Evolutionary conservation across 2,888 invertebrate genomes (phyloP), one percentile per base, ranked within the genome.

Genomic region (Orchestes rusci): DNA sequence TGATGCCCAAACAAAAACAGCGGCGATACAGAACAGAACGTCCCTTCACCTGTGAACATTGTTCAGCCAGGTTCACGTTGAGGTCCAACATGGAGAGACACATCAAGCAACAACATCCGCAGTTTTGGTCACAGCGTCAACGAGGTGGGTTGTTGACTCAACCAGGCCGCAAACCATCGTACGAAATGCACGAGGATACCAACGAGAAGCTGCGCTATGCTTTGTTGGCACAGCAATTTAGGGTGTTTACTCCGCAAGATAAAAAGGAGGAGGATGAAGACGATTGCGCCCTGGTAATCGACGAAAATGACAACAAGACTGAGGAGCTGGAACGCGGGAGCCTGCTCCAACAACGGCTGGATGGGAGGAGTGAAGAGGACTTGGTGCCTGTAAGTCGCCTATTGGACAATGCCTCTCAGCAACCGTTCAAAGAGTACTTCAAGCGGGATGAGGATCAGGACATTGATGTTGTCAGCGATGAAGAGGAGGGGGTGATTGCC

Each of bases 41-140:
- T 17, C 92, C 92, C 0, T 93, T 91, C 66, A 83, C 85, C 1
- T 94, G 93, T 65, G 87, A 88, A 45, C 87, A 90, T 61, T 93
- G 94, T 66, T 84, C 88, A 0, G 91, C 92, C 0, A 74, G 88
- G 39, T 94, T 94, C 60, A 93, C 93, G 1, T 70, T 93, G 8
- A 75, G 90, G n/a, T 91, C 91, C 7, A 93, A 94, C 59, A 93
- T 93, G 90, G 93, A 93, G 65, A 75, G 92, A 0, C 94, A 94
- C 58, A 87, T 93, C 2, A 93, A 93, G 62, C 91, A 92, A 58
- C 92, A 93, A 57, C 94, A 94, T 70, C 92, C 92, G 0, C 86
- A 89, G 50, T 84, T 79, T 61, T 92, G 91, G 84, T 85, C 85
- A 39, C 84, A 88, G 52, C 72, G 87, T 29, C 82, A 88, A 56